These are phyloP conservation scores for zebrafish (Danio rerio) DNA, from an alignment of 2,113 vertebrate species.

Conservation along the genomic window GRCz12tu NC_133200.1:33550001-33550500, in stretches of 20 bases:
- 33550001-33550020: no score
- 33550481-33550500: neutral
- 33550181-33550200: neutral
- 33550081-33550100: no score
- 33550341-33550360: slow-evolving; percentile 28
- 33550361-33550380: slow-evolving; percentile 32
- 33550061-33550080: no score
- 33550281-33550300: neutral
- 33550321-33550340: neutral
- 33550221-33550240: neutral
- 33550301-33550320: neutral
- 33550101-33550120: no score
- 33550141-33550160: neutral
- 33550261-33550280: neutral
- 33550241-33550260: neutral
- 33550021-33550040: no score
- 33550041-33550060: no score
- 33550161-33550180: neutral
- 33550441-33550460: slow-evolving; percentile 36
- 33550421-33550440: slow-evolving; percentile 5
- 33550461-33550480: slow-evolving; percentile 2
- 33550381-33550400: slow-evolving; percentile 9
- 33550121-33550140: neutral
- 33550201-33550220: neutral
- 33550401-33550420: slow-evolving; percentile 23